Conservation (phyloP, 1,140 invertebrate genomes). For the Ceratoteleas bidentatus region DNA sequence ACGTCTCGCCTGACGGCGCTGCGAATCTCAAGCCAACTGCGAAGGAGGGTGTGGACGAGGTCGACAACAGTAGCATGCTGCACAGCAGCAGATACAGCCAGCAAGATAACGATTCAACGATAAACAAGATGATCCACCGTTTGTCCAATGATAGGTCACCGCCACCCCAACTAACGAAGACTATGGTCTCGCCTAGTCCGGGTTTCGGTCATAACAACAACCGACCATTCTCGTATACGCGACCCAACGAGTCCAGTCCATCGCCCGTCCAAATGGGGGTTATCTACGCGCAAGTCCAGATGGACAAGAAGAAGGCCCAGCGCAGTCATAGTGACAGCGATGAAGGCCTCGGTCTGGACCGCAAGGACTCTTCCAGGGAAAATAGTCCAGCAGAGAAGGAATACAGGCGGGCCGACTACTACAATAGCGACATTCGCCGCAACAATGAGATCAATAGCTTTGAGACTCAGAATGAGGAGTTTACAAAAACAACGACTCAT, state of each 20-base stretch:
- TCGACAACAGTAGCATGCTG: slow-evolving; percentile 72
- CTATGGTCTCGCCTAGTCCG: slow-evolving; percentile 83
- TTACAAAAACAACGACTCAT: slow-evolving; percentile 54
- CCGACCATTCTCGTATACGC: slow-evolving; percentile 88
- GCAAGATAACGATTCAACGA: slow-evolving; percentile 72
- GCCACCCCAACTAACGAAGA: slow-evolving; percentile 83
- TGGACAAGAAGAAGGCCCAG: slow-evolving; percentile 82
- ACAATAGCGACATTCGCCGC: slow-evolving; percentile 70
- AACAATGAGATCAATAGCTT: slow-evolving; percentile 77
- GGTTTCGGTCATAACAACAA: slow-evolving; percentile 87
- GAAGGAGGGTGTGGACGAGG: slow-evolving; percentile 66
- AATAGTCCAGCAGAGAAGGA: slow-evolving; percentile 79
- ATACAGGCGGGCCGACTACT: slow-evolving; percentile 73
- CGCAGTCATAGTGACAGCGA: slow-evolving; percentile 86
- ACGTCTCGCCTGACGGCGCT: slow-evolving; percentile 44
- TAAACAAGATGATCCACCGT: slow-evolving; percentile 79
- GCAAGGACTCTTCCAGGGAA: slow-evolving; percentile 79
- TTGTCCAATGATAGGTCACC: slow-evolving; percentile 81
- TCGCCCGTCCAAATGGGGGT: slow-evolving; percentile 77
- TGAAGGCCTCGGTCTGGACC: slow-evolving; percentile 87
- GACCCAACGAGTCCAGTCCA: slow-evolving; percentile 79
- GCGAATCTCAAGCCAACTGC: slow-evolving; percentile 32
- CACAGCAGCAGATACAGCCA: slow-evolving; percentile 76
- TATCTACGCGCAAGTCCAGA: slow-evolving; percentile 89
- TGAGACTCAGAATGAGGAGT: slow-evolving; percentile 72